Percentiles rank a stretch among this genome's conserved stretches.
phyloP scores from a whole-genome alignment of 2,888 invertebrate species.

The Tipula helvola region DNA sequence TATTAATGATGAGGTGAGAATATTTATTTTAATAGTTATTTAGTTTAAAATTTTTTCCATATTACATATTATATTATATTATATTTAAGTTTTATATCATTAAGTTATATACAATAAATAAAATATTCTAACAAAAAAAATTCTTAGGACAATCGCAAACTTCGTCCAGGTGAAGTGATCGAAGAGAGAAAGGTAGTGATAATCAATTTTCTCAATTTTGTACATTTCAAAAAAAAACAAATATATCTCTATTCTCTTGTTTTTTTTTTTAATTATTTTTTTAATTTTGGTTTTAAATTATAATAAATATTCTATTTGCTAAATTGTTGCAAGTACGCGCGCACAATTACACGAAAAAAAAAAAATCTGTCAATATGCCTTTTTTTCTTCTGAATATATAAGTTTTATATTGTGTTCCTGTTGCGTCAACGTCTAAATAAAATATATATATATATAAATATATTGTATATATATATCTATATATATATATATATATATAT shows the following conservation, averaged over 20 bases:
- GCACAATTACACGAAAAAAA: neutral
- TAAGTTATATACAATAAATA: conserved; percentile 10
- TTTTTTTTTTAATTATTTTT: conserved; percentile 9
- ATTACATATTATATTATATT: neutral
- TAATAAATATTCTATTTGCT: neutral
- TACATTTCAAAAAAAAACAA: conserved; percentile 9
- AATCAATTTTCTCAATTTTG: neutral
- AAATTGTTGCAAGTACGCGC: neutral
- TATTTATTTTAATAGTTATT: neutral
- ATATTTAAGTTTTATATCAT: neutral
- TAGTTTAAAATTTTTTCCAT: neutral
- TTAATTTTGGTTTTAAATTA: neutral
- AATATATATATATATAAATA: neutral
- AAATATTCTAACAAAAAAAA: neutral
- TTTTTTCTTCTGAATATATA: neutral
- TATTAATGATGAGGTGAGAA: conserved; percentile 84
- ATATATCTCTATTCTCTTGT: neutral
- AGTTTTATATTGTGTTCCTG: neutral
- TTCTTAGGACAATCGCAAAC: conserved; percentile 69
- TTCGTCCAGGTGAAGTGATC: conserved; percentile 87
- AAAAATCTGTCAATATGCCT: neutral
- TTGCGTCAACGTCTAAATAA: neutral
- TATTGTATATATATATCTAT: neutral
- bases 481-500: neutral
- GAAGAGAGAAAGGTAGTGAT: conserved; percentile 87